Evolutionary conservation across 2,888 invertebrate genomes (phyloP).

Genomic region (Odontocolon sp.): DNA sequence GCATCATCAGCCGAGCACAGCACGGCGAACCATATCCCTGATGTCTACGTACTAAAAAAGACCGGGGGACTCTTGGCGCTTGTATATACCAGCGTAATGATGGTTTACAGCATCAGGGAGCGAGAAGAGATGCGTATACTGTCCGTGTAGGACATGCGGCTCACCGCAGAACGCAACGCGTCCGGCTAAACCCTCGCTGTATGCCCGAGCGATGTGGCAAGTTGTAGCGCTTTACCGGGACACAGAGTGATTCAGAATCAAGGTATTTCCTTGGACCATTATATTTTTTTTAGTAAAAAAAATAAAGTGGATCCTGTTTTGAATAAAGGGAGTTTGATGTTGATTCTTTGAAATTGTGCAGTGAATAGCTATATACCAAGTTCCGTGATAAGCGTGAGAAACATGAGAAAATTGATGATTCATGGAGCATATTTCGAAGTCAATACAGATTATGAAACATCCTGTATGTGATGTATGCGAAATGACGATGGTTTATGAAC

Average conservation of each 20-base stretch:
- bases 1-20: conserved; percentile 38
- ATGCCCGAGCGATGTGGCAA: conserved; percentile 44
- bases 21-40: conserved; percentile 39
- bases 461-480: conserved; percentile 44
- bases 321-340: neutral
- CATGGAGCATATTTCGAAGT: neutral
- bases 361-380: no score
- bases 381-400: neutral
- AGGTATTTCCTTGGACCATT: conserved; percentile 42
- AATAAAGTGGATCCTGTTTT: neutral
- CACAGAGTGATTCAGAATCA: conserved; percentile 50
- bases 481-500: conserved; percentile 62
- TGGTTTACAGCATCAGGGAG: conserved; percentile 71
- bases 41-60: conserved; percentile 29
- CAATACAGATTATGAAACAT: conserved; percentile 6
- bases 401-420: neutral
- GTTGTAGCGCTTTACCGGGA: conserved; percentile 31
- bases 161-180: conserved; percentile 77
- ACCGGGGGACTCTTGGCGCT: conserved; percentile 65
- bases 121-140: conserved; percentile 68
- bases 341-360: neutral
- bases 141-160: conserved; percentile 80
- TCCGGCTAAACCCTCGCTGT: conserved; percentile 69
- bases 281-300: conserved; percentile 19
- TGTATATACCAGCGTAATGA: conserved; percentile 77